Percentiles rank a stretch among this genome's conserved stretches.
Evolutionary conservation across 2,797 vertebrate genomes (phyloP).

Genomic region (Malacoctenus gilli): DNA sequence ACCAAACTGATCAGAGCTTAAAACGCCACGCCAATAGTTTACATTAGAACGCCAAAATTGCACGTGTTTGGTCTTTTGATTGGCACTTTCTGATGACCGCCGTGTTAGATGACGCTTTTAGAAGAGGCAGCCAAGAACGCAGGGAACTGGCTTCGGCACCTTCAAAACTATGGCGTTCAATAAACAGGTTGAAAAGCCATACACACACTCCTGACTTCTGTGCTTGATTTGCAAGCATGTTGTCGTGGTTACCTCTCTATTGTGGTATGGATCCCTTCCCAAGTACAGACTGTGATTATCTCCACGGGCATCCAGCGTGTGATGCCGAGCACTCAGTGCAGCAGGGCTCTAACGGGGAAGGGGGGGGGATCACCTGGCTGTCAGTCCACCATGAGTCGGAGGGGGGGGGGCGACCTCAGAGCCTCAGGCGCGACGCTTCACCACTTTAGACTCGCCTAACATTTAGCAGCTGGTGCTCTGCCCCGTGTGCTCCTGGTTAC

Average conservation of each 20-base stretch:
- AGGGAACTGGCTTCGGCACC: too few species aligned
- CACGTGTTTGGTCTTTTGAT: too few species aligned
- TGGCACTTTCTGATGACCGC: too few species aligned
- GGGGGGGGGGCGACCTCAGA: slow-evolving; percentile 5
- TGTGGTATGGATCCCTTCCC: too few species aligned
- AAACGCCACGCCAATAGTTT: too few species aligned
- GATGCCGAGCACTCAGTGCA: background rate
- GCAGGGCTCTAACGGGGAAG: slow-evolving; percentile 5
- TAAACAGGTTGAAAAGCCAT: too few species aligned
- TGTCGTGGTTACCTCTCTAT: background rate
- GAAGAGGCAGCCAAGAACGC: too few species aligned
- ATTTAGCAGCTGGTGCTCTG: background rate
- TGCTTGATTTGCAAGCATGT: background rate
- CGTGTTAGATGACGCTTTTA: too few species aligned
- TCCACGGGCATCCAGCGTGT: background rate
- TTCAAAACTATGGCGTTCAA: too few species aligned
- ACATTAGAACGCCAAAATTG: too few species aligned
- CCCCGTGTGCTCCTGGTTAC: background rate
- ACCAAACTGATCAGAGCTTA: too few species aligned
- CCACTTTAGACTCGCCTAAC: background rate
- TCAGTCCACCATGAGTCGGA: slow-evolving; percentile 5
- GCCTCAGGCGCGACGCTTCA: background rate
- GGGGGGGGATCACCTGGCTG: background rate
- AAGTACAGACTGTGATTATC: background rate
- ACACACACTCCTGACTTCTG: background rate